These are phyloP conservation scores for Saguinus midas DNA, from an alignment of 2,113 vertebrate species.

Conservation along the genomic window DNA sequence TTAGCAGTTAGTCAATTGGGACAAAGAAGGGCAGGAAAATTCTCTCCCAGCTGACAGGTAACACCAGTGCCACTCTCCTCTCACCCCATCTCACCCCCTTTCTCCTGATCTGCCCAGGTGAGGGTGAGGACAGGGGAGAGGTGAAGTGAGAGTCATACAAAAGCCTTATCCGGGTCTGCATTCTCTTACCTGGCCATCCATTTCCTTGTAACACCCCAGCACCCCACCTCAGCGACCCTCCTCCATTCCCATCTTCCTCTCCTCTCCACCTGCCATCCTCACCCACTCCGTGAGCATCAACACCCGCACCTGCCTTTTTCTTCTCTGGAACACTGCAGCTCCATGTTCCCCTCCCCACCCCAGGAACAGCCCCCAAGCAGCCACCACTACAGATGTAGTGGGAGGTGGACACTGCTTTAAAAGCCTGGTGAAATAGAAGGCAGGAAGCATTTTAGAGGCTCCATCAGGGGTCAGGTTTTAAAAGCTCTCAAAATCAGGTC, in stretches of 20 bases:
- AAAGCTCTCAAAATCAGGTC: constrained; percentile 16
- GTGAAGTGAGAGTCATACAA: fast-evolving
- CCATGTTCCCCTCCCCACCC: neutral
- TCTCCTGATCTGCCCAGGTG: neutral
- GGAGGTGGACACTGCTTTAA: neutral
- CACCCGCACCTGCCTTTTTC: neutral
- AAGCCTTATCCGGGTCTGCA: neutral
- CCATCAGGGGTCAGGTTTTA: constrained; percentile 6
- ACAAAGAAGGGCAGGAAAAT: neutral
- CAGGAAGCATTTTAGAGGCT: neutral
- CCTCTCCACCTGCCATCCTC: neutral
- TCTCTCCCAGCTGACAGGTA: neutral
- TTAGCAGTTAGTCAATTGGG: neutral
- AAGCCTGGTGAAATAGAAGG: neutral
- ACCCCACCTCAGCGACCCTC: neutral
- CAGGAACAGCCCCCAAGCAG: too few species aligned
- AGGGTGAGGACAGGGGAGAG: neutral
- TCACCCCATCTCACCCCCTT: neutral
- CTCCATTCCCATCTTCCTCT: neutral
- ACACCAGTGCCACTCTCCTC: neutral
- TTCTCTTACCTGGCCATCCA: neutral
- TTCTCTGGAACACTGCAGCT: neutral
- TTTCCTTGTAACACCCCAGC: neutral
- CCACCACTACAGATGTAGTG: neutral
- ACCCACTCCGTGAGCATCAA: neutral